Evolutionary conservation across 2,888 invertebrate genomes (phyloP).

Genomic region (Campoplex capitator): DNA sequence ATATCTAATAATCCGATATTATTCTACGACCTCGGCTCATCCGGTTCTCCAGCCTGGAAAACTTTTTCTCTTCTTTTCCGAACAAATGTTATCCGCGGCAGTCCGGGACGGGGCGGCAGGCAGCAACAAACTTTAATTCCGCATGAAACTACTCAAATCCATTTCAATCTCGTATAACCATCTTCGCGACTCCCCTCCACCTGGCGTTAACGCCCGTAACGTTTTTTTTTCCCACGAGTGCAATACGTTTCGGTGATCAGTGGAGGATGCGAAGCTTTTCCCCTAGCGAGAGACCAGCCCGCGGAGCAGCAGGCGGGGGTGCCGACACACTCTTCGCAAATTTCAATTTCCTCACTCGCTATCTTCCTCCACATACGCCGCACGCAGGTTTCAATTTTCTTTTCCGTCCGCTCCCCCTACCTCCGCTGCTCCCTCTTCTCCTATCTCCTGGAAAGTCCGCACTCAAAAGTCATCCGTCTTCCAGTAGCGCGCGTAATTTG

Average conservation of each 20-base stretch:
- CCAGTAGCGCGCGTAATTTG: conserved; percentile 63
- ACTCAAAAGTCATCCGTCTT: conserved; percentile 67
- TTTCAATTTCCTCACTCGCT: conserved; percentile 54
- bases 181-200: not conserved
- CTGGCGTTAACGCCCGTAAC: not conserved
- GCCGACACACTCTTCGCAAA: conserved; percentile 52
- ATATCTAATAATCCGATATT: not conserved
- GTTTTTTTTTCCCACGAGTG: conserved; percentile 79
- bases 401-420: not conserved
- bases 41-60: not conserved
- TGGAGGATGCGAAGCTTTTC: conserved; percentile 60
- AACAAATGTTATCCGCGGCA: not conserved
- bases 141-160: conserved; percentile 18
- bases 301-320: not conserved
- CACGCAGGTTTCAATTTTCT: conserved; percentile 60
- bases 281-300: not conserved
- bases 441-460: conserved; percentile 52
- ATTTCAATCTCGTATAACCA: conserved; percentile 19
- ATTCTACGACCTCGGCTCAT: not conserved
- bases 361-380: not conserved
- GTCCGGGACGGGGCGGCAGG: not conserved
- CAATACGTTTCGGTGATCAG: conserved; percentile 81
- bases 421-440: not conserved
- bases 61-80: too few species aligned
- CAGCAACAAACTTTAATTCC: conserved; percentile 6